A percentile compares a stretch with the other conserved stretches of the same genome.
phyloP scores from a whole-genome alignment of 92 coral and sea anemone genomes.

The Nematostella vectensis region DNA sequence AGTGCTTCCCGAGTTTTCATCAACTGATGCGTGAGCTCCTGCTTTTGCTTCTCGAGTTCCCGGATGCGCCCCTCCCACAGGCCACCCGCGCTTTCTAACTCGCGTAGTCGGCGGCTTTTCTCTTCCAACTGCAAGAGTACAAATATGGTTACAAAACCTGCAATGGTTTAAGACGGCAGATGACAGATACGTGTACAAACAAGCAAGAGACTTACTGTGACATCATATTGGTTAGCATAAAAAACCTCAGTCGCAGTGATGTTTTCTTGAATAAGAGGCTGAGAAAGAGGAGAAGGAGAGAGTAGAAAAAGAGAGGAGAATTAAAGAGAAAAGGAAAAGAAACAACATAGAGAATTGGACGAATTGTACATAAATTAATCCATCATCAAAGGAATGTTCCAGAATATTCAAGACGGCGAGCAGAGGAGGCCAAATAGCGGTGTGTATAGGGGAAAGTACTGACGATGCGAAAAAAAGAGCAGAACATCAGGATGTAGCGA shows the following conservation, averaged over 20 bases:
- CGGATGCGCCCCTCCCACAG: conserved; percentile 93
- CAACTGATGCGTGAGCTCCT: conserved; percentile 61
- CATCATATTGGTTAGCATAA: too few relatives aligned
- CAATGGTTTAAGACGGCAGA: too few relatives aligned
- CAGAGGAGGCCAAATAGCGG: background rate
- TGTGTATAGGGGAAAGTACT: conserved; percentile 1
- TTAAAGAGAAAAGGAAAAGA: background rate
- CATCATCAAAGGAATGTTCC: too few relatives aligned
- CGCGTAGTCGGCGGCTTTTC: conserved; percentile 77
- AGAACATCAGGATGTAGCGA: background rate
- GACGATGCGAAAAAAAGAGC: background rate
- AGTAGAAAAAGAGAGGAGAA: background rate
- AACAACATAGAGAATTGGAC: too few relatives aligned
- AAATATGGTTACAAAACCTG: too few relatives aligned
- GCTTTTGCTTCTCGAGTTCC: conserved; percentile 79
- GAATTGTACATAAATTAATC: too few relatives aligned
- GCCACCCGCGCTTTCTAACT: conserved; percentile 71
- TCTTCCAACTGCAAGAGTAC: conserved; percentile 64
- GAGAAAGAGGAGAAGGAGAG: conserved; percentile 1
- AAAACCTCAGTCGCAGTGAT: too few relatives aligned
- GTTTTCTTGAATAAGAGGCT: background rate
- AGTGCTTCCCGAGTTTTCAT: conserved; percentile 74
- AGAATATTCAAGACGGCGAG: too few relatives aligned
- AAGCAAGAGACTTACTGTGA: too few relatives aligned
- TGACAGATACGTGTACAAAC: too few relatives aligned